phyloP scores from a whole-genome alignment of 2,113 vertebrate species.

The Pangasianodon hypophthalmus region DNA sequence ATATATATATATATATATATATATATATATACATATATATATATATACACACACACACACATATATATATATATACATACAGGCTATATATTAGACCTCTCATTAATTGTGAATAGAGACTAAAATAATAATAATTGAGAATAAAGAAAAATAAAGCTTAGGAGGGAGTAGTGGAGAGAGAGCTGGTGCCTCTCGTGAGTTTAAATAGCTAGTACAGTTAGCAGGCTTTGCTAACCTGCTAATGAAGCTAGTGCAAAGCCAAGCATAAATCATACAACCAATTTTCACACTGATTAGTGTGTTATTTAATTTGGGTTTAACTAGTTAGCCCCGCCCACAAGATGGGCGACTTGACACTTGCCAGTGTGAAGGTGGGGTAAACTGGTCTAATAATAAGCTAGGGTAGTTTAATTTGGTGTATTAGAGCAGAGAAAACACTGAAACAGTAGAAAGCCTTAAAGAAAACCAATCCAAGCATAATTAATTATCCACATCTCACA shows the following conservation, averaged over 20 bases:
- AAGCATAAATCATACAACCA: neutral
- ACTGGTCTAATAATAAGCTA: neutral
- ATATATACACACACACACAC: no score
- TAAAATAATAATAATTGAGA: no score
- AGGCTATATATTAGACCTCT: no score
- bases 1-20: no score
- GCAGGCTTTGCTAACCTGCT: neutral
- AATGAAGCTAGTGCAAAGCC: neutral
- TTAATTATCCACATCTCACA: neutral
- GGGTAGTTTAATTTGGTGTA: no score
- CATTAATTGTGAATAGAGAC: no score
- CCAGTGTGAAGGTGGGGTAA: neutral
- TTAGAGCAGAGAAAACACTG: neutral
- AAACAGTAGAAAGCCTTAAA: neutral
- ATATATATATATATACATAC: no score
- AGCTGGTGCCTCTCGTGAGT: neutral
- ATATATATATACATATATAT: no score
- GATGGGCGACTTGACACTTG: no score
- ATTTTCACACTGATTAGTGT: neutral
- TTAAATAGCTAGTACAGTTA: neutral
- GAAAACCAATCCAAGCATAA: neutral
- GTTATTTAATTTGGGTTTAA: neutral
- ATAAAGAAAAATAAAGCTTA: no score
- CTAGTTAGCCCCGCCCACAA: neutral
- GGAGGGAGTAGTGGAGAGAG: no score